These are phyloP conservation scores for Papilio protenor DNA, from an alignment of 2,888 invertebrate species.

Conservation along the genomic window DNA sequence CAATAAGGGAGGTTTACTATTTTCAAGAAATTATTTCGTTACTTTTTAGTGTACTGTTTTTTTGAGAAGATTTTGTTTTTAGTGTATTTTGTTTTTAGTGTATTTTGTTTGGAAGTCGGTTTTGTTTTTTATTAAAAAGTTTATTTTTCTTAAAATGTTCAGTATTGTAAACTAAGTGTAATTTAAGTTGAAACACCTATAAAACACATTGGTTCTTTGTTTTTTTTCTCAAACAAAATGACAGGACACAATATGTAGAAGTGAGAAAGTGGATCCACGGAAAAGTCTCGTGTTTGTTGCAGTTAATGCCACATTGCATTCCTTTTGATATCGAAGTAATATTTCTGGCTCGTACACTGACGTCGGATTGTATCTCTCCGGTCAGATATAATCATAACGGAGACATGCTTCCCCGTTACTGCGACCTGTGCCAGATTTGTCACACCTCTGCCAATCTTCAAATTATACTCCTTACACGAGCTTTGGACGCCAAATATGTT, in stretches of 20 bases:
- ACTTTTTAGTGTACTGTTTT: no score
- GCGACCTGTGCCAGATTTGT: constrained; percentile 3
- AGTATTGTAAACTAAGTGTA: background rate
- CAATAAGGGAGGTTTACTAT: no score
- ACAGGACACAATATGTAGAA: background rate
- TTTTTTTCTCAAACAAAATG: background rate
- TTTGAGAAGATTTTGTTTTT: no score
- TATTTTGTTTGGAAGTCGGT: no score
- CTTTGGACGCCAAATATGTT: background rate
- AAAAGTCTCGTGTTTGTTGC: background rate
- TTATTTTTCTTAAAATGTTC: no score
- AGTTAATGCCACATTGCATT: background rate
- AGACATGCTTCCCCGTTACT: constrained; percentile 8
- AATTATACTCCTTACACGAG: background rate
- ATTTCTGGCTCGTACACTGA: constrained; percentile 35
- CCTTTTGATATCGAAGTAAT: constrained; percentile 16
- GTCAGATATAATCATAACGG: constrained; percentile 36
- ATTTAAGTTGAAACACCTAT: background rate
- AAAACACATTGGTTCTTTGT: background rate
- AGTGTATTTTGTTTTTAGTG: no score
- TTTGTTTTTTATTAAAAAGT: no score
- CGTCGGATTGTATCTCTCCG: constrained; percentile 30
- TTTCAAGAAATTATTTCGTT: no score
- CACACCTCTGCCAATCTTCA: background rate
- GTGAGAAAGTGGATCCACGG: no score